Conservation (phyloP, 2,113 vertebrate genomes). For the Taurulus bubalis region DNA sequence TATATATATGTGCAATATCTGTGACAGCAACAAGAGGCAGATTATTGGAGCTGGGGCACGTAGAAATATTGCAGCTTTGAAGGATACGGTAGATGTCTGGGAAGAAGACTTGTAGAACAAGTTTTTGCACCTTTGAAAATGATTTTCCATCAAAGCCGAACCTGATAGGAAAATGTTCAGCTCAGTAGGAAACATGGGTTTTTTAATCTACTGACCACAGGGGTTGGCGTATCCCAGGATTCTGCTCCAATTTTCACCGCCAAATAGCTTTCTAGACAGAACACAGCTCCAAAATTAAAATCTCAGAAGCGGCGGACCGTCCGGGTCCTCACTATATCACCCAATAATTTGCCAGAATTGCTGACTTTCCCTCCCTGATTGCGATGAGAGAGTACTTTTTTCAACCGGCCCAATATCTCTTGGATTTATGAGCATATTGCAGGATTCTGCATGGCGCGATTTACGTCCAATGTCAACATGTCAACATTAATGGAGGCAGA, state of each 20-base stretch:
- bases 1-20: background rate
- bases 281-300: constrained; percentile 6
- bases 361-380: constrained; percentile 6
- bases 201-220: constrained; percentile 39
- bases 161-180: constrained; percentile 15
- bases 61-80: background rate
- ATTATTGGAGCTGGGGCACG: background rate
- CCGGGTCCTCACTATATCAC: background rate
- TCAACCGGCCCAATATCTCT: background rate
- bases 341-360: background rate
- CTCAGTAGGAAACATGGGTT: constrained; percentile 22
- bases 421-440: background rate
- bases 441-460: background rate
- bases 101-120: background rate
- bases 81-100: background rate
- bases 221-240: background rate
- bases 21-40: background rate
- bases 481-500: background rate
- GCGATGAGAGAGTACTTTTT: constrained; percentile 9
- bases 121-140: constrained; percentile 19
- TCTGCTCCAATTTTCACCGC: constrained; percentile 4
- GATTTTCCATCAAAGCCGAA: constrained; percentile 6
- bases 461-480: background rate
- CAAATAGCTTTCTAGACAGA: constrained; percentile 4
- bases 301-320: background rate